phyloP scores from a whole-genome alignment of 2,888 invertebrate species.

The Ametastegia equiseti region DNA sequence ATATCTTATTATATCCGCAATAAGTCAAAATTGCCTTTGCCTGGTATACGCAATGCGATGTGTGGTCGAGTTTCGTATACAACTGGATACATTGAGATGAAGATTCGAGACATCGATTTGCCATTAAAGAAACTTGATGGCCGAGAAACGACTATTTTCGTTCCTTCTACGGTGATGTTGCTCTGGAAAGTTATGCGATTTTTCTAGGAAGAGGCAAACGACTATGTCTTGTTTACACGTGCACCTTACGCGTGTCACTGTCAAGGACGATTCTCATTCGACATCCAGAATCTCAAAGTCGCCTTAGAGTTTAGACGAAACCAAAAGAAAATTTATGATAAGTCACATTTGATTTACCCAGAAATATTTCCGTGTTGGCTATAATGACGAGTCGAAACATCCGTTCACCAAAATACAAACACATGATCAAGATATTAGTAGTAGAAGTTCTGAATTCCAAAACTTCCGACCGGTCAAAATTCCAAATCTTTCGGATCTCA shows the following conservation, averaged over 20 bases:
- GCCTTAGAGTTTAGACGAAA: no score
- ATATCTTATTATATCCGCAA: neutral
- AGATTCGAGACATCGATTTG: conserved; percentile 3
- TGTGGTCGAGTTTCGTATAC: conserved; percentile 13
- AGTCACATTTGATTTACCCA: no score
- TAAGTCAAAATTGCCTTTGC: neutral
- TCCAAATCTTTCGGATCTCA: no score
- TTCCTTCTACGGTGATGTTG: conserved; percentile 24
- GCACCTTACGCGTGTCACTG: neutral
- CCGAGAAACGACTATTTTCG: conserved; percentile 3
- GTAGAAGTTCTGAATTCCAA: no score
- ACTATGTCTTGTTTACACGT: neutral
- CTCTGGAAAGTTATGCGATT: neutral
- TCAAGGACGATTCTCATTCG: neutral
- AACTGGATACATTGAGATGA: conserved; percentile 24
- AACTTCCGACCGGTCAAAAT: no score
- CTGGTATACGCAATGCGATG: neutral
- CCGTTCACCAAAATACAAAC: no score
- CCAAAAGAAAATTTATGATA: no score
- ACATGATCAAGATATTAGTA: no score
- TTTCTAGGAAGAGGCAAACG: neutral
- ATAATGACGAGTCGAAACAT: no score
- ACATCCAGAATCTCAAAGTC: neutral
- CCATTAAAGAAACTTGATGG: conserved; percentile 27
- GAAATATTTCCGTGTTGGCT: no score